Evolutionary conservation across 2,797 vertebrate genomes (phyloP), one percentile per base, ranked within the genome.

Genomic region (Myripristis murdjan): DNA sequence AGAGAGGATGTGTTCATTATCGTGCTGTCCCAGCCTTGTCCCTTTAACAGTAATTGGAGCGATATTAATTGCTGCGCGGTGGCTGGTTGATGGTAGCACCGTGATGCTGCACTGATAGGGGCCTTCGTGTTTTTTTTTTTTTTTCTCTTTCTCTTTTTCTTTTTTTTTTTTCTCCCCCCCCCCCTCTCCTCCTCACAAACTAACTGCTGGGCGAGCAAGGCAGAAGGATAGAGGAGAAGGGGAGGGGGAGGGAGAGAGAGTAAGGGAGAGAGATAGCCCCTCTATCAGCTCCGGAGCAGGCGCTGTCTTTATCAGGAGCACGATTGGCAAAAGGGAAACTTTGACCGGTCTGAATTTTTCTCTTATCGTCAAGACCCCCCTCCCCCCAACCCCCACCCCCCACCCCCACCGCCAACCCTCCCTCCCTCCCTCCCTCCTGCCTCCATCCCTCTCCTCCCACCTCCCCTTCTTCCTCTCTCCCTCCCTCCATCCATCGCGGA

Each of bases 231-330:
- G 87, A 37, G 72, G 75, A 20, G 35, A 57, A 68, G 71, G 57
- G 41, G 24, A 47, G 48, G 52, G 51, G 39, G 55, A 26, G 47
- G 44, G 51, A 47, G 60, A 49, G 82, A 57, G 84, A 71, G 87
- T 78, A 84, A 70, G 82, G 89, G 84, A 87, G 92, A 87, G 89
- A 94, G 93, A 95, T 95, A 95, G 95, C 92, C 92, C 90, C 91
- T 96, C 96, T 97, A 97, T 97, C 97, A 96, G 96, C 91, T 87
- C 88, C 91, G 89, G 91, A 95, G 95, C 97, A 98, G 97, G 93
- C 96, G 85, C 94, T 91, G 89, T 95, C 94, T 95, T 97, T 97
- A 97, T 97, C 96, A 93, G 96, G 93, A 95, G 94, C 92, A 94
- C 95, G 95, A 95, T 95, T 96, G 96, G 93, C 95, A 94, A 96